phyloP scores from a whole-genome alignment of 2,113 vertebrate species.

The Pao palembangensis region DNA sequence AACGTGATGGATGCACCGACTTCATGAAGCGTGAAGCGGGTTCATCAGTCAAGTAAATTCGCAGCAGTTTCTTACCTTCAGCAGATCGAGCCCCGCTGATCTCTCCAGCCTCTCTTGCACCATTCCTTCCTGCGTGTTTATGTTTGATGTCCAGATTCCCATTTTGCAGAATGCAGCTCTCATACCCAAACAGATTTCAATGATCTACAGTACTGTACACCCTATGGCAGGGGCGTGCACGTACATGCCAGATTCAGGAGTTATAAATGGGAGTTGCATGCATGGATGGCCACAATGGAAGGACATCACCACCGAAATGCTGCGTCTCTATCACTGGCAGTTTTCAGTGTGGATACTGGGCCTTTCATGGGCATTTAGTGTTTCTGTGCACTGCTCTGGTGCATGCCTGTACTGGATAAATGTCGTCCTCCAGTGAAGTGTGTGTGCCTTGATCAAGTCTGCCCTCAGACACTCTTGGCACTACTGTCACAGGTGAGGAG shows the following conservation, averaged over 20 bases:
- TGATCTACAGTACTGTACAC: no score
- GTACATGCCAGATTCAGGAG: neutral
- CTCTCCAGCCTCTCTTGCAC: neutral
- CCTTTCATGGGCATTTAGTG: no score
- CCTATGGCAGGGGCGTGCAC: neutral
- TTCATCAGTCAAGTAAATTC: slow-evolving; percentile 61
- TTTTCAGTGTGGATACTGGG: no score
- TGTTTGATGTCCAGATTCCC: slow-evolving; percentile 33
- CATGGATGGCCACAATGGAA: slow-evolving; percentile 3
- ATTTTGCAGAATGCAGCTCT: slow-evolving; percentile 16
- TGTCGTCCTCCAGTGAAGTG: neutral
- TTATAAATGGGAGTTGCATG: neutral
- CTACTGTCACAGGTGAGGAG: slow-evolving; percentile 44
- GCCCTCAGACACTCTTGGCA: slow-evolving; percentile 14
- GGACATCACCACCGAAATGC: neutral
- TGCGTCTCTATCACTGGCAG: no score
- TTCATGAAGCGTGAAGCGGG: slow-evolving; percentile 44
- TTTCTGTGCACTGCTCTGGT: neutral
- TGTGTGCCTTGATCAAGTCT: neutral
- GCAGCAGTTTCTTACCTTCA: slow-evolving; percentile 52
- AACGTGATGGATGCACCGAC: slow-evolving; percentile 51
- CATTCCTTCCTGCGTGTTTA: slow-evolving; percentile 12
- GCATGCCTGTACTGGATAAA: neutral
- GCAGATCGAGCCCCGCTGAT: neutral
- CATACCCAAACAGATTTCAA: neutral